phyloP scores from a whole-genome alignment of 2,888 invertebrate species.

The Neoitamus cyanurus region DNA sequence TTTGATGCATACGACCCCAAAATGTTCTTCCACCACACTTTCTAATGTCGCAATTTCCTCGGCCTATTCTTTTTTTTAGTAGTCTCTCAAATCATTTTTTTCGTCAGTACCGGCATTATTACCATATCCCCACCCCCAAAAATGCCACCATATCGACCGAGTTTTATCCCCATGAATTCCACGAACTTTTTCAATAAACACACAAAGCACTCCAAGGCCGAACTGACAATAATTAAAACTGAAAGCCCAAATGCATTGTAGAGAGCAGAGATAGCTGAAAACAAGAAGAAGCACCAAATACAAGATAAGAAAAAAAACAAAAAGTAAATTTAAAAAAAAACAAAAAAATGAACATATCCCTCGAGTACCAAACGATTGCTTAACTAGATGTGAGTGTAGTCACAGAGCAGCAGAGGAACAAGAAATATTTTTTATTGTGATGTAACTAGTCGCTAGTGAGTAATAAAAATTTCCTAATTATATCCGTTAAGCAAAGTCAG shows the following conservation, averaged over 20 bases:
- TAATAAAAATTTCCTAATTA: not conserved
- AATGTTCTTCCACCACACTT: too few relatives aligned
- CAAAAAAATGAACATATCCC: conserved; percentile 18
- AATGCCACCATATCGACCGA: not conserved
- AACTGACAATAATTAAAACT: conserved; percentile 23
- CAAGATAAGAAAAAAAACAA: not conserved
- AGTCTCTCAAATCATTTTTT: not conserved
- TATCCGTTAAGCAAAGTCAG: not conserved
- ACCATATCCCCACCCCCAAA: not conserved
- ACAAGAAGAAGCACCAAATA: not conserved
- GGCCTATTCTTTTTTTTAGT: too few relatives aligned
- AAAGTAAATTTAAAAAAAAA: not conserved
- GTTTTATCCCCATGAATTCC: not conserved
- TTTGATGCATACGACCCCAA: too few relatives aligned
- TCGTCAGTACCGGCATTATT: not conserved
- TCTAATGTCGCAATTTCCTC: too few relatives aligned
- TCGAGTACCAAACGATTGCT: conserved; percentile 12
- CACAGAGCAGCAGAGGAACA: not conserved
- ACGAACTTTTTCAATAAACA: not conserved
- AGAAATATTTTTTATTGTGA: conserved; percentile 27
- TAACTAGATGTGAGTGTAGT: not conserved
- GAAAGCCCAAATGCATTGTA: not conserved
- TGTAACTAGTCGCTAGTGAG: not conserved
- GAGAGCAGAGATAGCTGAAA: not conserved
- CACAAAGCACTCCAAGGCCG: not conserved